Evolutionary conservation across 2,888 invertebrate genomes (phyloP).

Genomic region (Drosophila antonietae): DNA sequence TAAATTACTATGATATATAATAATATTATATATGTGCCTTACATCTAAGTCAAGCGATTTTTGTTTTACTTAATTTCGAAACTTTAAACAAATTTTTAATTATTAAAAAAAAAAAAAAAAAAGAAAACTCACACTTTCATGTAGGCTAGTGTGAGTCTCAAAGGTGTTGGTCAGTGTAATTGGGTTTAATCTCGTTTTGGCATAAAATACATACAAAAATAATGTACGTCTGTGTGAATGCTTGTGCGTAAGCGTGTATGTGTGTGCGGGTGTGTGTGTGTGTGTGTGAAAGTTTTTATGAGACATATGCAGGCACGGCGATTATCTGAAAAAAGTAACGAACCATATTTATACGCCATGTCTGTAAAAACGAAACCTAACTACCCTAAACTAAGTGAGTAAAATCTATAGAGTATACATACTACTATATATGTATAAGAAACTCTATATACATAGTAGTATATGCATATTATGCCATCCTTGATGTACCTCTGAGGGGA

Average conservation of each 20-base stretch:
- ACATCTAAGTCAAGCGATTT: slow-evolving; percentile 46
- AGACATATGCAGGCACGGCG: slow-evolving; percentile 75
- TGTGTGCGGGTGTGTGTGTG: slow-evolving; percentile 14
- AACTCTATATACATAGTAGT: not conserved
- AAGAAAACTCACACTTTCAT: not conserved
- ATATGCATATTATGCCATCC: not conserved
- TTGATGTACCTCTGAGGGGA: not conserved
- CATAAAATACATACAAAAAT: slow-evolving; percentile 54
- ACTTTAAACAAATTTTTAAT: slow-evolving; percentile 4
- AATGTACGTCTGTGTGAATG: slow-evolving; percentile 19
- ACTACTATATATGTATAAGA: not conserved
- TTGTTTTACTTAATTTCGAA: slow-evolving; percentile 8
- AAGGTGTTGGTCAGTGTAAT: slow-evolving; percentile 56
- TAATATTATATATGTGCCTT: slow-evolving; percentile 32
- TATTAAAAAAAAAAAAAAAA: slow-evolving; percentile 6
- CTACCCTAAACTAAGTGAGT: not conserved
- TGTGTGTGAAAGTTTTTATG: slow-evolving; percentile 52
- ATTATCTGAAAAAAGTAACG: slow-evolving; percentile 74
- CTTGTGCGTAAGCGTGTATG: slow-evolving; percentile 13
- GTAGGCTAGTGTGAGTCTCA: slow-evolving; percentile 32
- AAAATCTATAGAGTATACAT: not conserved
- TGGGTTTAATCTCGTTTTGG: slow-evolving; percentile 54
- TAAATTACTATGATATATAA: slow-evolving; percentile 24
- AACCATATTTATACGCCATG: slow-evolving; percentile 63
- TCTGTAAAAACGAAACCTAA: slow-evolving; percentile 34